These are phyloP conservation scores for Drosophila prolongata DNA, from an alignment of 2,888 invertebrate species.

Conservation along the genomic window DNA sequence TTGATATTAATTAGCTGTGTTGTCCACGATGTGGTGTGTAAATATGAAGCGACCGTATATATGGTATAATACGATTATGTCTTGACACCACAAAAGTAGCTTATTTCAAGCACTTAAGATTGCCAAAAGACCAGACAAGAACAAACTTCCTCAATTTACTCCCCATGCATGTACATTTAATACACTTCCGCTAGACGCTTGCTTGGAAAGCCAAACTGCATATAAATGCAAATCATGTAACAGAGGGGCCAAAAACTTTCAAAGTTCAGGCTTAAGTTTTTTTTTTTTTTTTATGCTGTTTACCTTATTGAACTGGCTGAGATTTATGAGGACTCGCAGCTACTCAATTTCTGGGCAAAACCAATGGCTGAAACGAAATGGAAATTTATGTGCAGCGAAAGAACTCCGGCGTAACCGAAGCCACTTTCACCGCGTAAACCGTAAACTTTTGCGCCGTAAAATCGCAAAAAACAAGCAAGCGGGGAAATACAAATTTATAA, in stretches of 20 bases:
- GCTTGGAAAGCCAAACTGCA: constrained; percentile 32
- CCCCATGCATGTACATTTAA: constrained; percentile 47
- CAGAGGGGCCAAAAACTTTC: constrained; percentile 6
- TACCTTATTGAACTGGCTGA: constrained; percentile 74
- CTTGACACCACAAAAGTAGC: constrained; percentile 15
- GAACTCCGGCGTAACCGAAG: constrained; percentile 49
- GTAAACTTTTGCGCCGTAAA: constrained; percentile 69
- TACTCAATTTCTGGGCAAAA: constrained; percentile 74
- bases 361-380: constrained; percentile 77
- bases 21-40: constrained; percentile 13
- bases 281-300: constrained; percentile 46
- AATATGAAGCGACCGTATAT: constrained; percentile 2
- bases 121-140: constrained; percentile 1
- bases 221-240: constrained; percentile 44
- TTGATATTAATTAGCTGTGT: constrained; percentile 54
- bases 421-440: constrained; percentile 77
- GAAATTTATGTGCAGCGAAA: constrained; percentile 69
- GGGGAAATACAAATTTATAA: constrained; percentile 78
- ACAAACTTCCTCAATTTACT: constrained; percentile 1
- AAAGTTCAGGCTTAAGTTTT: constrained; percentile 65
- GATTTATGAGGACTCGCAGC: constrained; percentile 71
- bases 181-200: constrained; percentile 61
- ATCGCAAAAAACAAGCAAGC: constrained; percentile 48
- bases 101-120: constrained; percentile 27
- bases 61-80: constrained; percentile 27